Evolutionary conservation across 1,140 invertebrate genomes (phyloP), one percentile per base, ranked within the genome.

Genomic region (Drosophila ambigua): DNA sequence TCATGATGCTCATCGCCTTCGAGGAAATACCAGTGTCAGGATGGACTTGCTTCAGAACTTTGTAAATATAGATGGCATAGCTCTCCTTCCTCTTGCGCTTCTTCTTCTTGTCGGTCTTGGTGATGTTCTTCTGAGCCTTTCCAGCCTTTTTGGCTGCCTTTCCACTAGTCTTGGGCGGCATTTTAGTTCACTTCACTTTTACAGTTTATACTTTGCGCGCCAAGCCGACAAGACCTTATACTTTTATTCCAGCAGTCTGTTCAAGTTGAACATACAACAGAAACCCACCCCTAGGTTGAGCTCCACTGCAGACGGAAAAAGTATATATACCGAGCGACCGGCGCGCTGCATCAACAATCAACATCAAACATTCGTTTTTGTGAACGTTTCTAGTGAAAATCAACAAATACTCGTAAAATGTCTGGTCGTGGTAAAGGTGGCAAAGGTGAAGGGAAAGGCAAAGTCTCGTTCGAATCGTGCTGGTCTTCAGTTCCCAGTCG

Each of bases 31-130:
- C 95, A 61, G 94, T 95, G 79, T 95, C 92, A 2, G 94, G 94
- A 85, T 95, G 94, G 6, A 95, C 95, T 85, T 95, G 94, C 76
- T 95, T 95, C 79, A 96, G 79, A 13, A 96, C 93, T 79, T 95
- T 96, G 92, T 94, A 95, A 67, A 95, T 95, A 91, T 96, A 96
- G 58, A 95, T 94, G 0, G 93, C 93, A 92, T 95, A 96, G 62
- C 93, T 94, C 81, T 96, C 94, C 92, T 94, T 95, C 53, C 91
- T 77, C 69, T 93, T 93, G 51, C 93, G 94, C 77, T 93, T 95
- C 91, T 93, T 94, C 69, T 94, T 94, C 92, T 93, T 24, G 55
- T 94, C 93, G n/a, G 8, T 92, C 20, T 20, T 20, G 20, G 20
- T 92, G 46, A 94, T 94, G 61, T 93, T 94, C 79, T 93, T 94